Evolutionary conservation across 1,140 invertebrate genomes (phyloP).

Genomic region (Teleogryllus occipitalis): DNA sequence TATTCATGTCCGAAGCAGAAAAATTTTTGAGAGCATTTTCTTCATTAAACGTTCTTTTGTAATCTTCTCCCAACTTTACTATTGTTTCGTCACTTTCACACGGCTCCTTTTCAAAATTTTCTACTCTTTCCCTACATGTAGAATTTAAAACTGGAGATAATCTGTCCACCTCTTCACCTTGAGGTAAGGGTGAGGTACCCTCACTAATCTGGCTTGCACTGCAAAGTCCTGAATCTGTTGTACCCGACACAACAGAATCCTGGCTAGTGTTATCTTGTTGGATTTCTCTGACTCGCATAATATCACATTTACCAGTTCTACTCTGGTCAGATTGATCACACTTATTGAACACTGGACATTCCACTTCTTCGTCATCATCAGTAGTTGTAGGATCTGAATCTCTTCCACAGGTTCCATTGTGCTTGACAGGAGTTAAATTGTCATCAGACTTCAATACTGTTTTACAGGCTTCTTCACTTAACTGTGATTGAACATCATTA

Average conservation of each 20-base stretch:
- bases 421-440: neutral
- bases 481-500: neutral
- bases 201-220: constrained; percentile 22
- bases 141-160: neutral
- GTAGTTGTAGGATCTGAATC: neutral
- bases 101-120: neutral
- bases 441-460: neutral
- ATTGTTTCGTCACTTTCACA: neutral
- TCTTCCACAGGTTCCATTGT: neutral
- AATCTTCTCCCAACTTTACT: neutral
- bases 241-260: constrained; percentile 20
- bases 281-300: neutral
- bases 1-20: neutral
- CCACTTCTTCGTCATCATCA: neutral
- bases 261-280: constrained; percentile 21
- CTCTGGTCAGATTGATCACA: neutral
- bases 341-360: neutral
- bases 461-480: neutral
- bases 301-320: neutral
- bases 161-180: neutral
- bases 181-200: constrained; percentile 16
- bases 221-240: constrained; percentile 23
- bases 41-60: neutral
- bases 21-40: neutral
- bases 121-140: neutral